Percentiles rank a stretch among this genome's conserved stretches.
phyloP scores from a whole-genome alignment of 2,888 invertebrate genomes.

The Tuta absoluta region DNA sequence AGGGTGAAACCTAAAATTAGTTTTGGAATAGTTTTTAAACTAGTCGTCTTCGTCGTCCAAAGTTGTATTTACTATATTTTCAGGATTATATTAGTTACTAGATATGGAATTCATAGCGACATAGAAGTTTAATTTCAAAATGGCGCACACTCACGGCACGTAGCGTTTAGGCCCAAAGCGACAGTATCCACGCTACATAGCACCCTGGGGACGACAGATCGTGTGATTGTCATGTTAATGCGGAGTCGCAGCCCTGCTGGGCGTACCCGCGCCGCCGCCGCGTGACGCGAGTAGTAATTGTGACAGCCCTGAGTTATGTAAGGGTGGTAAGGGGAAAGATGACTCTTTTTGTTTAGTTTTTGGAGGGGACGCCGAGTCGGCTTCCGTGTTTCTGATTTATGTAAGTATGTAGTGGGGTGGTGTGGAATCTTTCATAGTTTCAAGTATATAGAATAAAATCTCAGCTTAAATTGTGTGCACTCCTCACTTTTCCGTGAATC shows the following conservation, averaged over 20 bases:
- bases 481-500: too few species aligned
- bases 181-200: constrained; percentile 30
- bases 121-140: background rate
- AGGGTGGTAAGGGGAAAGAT: constrained; percentile 17
- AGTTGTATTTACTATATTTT: too few species aligned
- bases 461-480: background rate
- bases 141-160: background rate
- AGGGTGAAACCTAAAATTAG: too few species aligned
- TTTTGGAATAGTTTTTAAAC: too few species aligned
- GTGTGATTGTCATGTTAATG: constrained; percentile 49
- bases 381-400: constrained; percentile 12
- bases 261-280: constrained; percentile 26
- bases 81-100: too few species aligned
- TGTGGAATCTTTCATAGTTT: background rate
- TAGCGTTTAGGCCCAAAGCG: background rate
- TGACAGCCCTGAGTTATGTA: constrained; percentile 29
- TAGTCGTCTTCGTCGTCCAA: too few species aligned
- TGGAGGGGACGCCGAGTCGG: constrained; percentile 11
- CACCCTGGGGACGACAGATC: constrained; percentile 35
- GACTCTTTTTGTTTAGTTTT: constrained; percentile 24
- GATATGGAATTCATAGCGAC: background rate
- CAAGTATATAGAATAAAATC: background rate
- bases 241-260: constrained; percentile 40
- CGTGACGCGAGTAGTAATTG: constrained; percentile 43
- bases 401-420: background rate